A percentile compares a stretch with the other conserved stretches of the same genome.
Conservation (phyloP, 2,113 vertebrate genomes). For the Austrofundulus limnaeus region DNA sequence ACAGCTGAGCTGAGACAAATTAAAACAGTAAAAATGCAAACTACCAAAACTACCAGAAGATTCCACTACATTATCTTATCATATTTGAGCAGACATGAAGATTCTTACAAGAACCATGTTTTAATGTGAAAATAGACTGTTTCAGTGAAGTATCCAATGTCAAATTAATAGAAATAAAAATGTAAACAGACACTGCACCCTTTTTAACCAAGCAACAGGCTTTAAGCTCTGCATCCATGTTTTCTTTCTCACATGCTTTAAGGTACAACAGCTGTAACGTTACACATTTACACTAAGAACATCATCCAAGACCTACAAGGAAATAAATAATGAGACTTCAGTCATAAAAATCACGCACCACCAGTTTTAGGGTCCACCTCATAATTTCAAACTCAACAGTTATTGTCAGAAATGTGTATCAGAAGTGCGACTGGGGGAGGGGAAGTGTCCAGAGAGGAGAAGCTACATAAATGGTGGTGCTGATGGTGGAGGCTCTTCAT, state of each 20-base stretch:
- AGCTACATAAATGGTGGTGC: background rate
- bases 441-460: conserved; percentile 23
- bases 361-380: conserved; percentile 26
- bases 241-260: conserved; percentile 47
- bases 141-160: no score
- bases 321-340: conserved; percentile 50
- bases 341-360: conserved; percentile 8
- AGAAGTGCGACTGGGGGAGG: background rate
- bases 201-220: conserved; percentile 35
- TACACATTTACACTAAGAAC: conserved; percentile 43
- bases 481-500: conserved; percentile 14
- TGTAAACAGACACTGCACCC: conserved; percentile 34
- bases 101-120: no score
- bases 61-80: no score
- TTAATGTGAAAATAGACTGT: no score
- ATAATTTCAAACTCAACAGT: conserved; percentile 19
- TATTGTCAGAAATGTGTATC: conserved; percentile 41
- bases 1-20: no score
- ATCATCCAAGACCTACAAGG: conserved; percentile 36
- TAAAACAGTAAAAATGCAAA: no score
- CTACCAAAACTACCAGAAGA: no score
- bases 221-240: conserved; percentile 17
- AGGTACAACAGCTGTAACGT: conserved; percentile 29
- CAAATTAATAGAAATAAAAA: no score
- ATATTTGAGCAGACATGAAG: no score